These are phyloP conservation scores for Cerastis leucographa DNA, from an alignment of 2,888 invertebrate species.

Conservation along the genomic window DNA sequence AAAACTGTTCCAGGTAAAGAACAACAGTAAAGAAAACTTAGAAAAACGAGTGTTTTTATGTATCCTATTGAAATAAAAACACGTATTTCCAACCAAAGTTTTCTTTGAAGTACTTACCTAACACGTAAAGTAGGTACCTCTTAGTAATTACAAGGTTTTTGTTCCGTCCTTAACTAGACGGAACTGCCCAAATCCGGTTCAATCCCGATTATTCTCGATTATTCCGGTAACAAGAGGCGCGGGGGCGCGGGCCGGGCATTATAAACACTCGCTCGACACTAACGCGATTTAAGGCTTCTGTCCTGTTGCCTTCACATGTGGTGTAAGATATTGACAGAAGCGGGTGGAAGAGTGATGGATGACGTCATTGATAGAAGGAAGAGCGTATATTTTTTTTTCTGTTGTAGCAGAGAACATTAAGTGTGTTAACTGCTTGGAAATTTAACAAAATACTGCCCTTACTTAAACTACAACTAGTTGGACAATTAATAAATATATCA, in stretches of 20 bases:
- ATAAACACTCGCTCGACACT: conserved; percentile 86
- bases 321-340: conserved; percentile 35
- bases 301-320: conserved; percentile 69
- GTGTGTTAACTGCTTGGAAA: background rate
- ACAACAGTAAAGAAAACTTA: background rate
- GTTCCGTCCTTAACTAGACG: conserved; percentile 48
- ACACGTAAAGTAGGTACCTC: background rate
- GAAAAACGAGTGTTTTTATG: background rate
- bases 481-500: background rate
- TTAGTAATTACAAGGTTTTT: conserved; percentile 52
- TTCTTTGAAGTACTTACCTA: background rate
- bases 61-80: background rate
- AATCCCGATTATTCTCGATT: conserved; percentile 75
- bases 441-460: background rate
- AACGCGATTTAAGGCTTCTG: conserved; percentile 84
- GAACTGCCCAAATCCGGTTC: conserved; percentile 64
- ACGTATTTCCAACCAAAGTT: background rate
- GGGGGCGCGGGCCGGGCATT: conserved; percentile 72
- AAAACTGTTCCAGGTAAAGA: background rate
- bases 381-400: background rate
- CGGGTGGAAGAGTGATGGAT: conserved; percentile 9
- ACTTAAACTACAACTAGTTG: no score
- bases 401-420: background rate
- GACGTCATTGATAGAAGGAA: background rate
- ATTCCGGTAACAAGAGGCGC: conserved; percentile 72